Evolutionary conservation across 2,113 vertebrate species (phyloP).

Genomic region (Litocranius walleri): DNA sequence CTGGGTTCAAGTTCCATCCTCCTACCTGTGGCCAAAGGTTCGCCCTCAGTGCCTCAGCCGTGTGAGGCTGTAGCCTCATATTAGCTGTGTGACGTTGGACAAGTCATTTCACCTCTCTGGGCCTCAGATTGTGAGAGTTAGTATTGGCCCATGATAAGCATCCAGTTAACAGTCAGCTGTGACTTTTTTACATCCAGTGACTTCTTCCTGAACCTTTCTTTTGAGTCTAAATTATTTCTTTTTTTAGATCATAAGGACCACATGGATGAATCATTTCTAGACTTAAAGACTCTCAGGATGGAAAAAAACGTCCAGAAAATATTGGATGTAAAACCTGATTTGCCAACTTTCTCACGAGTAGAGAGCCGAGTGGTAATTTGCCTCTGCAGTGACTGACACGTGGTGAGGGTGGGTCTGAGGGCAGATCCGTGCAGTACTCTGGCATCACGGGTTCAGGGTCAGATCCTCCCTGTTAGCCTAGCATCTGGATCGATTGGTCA

Average conservation of each 20-base stretch:
- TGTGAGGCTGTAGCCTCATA: not conserved
- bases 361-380: constrained; percentile 45
- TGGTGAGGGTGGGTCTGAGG: not conserved
- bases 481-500: rapidly evolving
- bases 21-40: not conserved
- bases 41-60: not conserved
- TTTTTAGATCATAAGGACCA: constrained; percentile 51
- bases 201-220: not conserved
- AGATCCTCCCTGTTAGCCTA: not conserved
- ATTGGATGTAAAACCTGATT: not conserved
- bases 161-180: not conserved
- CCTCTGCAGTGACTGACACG: not conserved
- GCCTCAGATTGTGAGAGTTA: not conserved
- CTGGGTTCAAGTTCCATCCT: not conserved
- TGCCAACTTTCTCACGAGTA: rapidly evolving
- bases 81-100: not conserved
- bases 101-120: not conserved
- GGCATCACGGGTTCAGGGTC: not conserved
- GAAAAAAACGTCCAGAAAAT: constrained; percentile 56
- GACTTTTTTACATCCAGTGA: not conserved
- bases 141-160: not conserved
- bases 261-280: constrained; percentile 36
- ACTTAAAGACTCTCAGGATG: constrained; percentile 34
- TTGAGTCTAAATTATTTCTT: constrained; percentile 22
- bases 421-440: not conserved